Evolutionary conservation across 2,797 vertebrate genomes (phyloP), one percentile per base, ranked within the genome.

Genomic region (Vultur gryphus): DNA sequence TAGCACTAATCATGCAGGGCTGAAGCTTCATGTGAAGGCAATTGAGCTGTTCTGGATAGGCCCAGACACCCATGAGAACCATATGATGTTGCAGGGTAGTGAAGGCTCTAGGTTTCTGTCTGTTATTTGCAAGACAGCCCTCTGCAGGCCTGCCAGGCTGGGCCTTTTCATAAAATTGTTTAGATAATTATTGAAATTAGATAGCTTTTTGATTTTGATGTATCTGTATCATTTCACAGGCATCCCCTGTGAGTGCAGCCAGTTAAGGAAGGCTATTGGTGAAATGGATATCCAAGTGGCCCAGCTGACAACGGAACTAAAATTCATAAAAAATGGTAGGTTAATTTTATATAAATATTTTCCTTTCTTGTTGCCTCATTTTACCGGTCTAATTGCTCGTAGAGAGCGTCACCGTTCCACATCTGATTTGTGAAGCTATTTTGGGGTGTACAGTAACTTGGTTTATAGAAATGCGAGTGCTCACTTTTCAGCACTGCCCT

Each of bases 401-500:
- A 55, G 37, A 73, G 92, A 72, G 87, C 7, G 2, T 55, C 92
- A 54, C 95, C 39, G 1, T 67, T 67, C 67, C 37, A 2, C 61
- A 11, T 44, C 31, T 86, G 94, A 81, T 94, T 59, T 97, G 89
- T 97, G 92, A 94, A 92, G 93, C 79, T 89, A 3, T 89, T 88
- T 71, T 96, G 87, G 96, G 96, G 94, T 98, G 92, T 96, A 71
- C 97, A 98, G 96, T 97, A 95, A 98, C 98, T 98, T 97, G 98
- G 98, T 98, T 98, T 97, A 99, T 98, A 98, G 99, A 99, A 98
- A 99, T 97, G 97, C 98, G 97, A 99, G 99, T 98, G 99, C 99
- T 99, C 99, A 99, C 99, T 98, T 99, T 99, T 98, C 99, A 99
- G 99, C 99, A 98, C 99, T 99, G 98, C 99, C 99, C 99, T 99